Evolutionary conservation across 1,140 invertebrate species (phyloP).

Genomic region (Lycorma delicatula): DNA sequence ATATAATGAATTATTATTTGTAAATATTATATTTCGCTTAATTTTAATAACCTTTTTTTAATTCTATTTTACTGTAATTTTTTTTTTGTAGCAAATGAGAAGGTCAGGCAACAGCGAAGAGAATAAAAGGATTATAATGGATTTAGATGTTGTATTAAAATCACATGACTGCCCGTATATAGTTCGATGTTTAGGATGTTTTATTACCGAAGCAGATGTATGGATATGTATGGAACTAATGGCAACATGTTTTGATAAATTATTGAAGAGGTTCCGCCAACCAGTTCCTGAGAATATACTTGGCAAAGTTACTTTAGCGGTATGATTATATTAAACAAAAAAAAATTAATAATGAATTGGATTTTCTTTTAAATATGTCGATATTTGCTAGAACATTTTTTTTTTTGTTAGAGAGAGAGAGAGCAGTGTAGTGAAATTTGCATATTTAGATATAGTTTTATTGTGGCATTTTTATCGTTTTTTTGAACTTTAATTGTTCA

Average conservation of each 20-base stretch:
- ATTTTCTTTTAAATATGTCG: no score
- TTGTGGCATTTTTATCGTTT: no score
- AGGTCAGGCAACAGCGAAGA: constrained; percentile 93
- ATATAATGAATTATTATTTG: no score
- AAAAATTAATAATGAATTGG: no score
- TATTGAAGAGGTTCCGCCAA: constrained; percentile 73
- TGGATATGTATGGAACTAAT: constrained; percentile 95
- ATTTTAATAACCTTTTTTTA: no score
- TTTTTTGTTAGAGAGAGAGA: no score
- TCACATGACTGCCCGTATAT: constrained; percentile 96
- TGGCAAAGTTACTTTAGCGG: constrained; percentile 92
- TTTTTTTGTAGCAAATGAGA: constrained; percentile 78
- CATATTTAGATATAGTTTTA: no score
- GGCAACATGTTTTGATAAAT: constrained; percentile 96
- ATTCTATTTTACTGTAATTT: background rate
- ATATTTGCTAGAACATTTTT: no score
- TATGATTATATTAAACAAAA: no score
- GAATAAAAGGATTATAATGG: constrained; percentile 97
- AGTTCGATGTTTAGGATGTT: constrained; percentile 93
- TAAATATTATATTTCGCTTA: no score
- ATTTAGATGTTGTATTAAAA: constrained; percentile 93
- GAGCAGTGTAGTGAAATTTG: no score
- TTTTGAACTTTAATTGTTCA: no score
- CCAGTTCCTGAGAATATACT: constrained; percentile 91
- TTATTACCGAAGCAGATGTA: constrained; percentile 87